A percentile compares a stretch with the other conserved stretches of the same genome.
These are phyloP conservation scores for Drosophila tani DNA, from an alignment of 1,140 invertebrate genomes.

Conservation along the genomic window DNA sequence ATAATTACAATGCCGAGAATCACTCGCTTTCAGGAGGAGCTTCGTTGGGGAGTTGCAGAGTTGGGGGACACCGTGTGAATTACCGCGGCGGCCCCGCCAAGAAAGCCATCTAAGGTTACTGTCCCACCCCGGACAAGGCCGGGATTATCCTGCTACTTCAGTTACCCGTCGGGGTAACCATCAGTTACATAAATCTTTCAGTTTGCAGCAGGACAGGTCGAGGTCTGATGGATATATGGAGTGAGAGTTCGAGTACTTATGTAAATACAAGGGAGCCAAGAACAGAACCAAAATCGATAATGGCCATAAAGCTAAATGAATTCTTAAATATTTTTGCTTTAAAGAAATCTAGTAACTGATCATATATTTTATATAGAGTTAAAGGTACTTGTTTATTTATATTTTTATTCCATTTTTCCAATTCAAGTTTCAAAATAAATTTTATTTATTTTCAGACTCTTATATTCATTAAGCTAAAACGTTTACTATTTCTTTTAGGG, in stretches of 20 bases:
- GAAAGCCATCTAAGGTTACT: constrained; percentile 37
- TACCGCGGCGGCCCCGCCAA: constrained; percentile 21
- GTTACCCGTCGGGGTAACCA: constrained; percentile 22
- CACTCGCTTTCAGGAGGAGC: constrained; percentile 30
- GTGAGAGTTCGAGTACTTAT: neutral
- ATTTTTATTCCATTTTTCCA: too few relatives aligned
- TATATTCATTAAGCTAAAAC: too few relatives aligned
- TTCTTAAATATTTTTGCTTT: neutral
- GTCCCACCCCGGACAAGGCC: neutral
- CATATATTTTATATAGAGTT: too few relatives aligned
- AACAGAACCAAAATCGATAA: neutral
- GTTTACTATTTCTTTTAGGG: too few relatives aligned
- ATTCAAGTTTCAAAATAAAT: too few relatives aligned
- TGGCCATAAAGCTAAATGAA: too few relatives aligned
- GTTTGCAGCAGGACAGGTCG: neutral
- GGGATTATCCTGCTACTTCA: constrained; percentile 37
- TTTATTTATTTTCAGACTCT: too few relatives aligned
- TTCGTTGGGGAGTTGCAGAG: constrained; percentile 2
- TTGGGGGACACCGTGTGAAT: constrained; percentile 35
- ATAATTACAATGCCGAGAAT: constrained; percentile 78
- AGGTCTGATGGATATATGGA: constrained; percentile 5
- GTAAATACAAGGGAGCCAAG: neutral
- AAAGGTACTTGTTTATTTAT: too few relatives aligned
- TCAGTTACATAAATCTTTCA: constrained; percentile 38
- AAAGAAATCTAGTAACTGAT: too few relatives aligned